Evolutionary conservation across 2,797 vertebrate genomes (phyloP).

Genomic region (Rhynchotus rufescens): DNA sequence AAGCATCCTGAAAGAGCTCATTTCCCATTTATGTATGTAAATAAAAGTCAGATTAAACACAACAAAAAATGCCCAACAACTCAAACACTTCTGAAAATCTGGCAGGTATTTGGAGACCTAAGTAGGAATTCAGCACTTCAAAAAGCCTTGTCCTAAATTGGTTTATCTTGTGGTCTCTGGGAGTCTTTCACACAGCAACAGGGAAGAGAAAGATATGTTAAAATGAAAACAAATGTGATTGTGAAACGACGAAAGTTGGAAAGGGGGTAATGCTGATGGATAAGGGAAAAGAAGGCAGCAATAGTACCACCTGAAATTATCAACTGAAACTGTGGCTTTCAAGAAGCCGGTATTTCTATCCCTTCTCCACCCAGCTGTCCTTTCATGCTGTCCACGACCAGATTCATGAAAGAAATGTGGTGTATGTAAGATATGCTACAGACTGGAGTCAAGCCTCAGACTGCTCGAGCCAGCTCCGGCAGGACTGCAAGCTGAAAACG

Average conservation of each 20-base stretch:
- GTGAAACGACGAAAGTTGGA: background rate
- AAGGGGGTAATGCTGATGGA: background rate
- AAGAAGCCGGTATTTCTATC: background rate
- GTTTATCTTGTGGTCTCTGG: conserved; percentile 6
- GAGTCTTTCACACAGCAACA: background rate
- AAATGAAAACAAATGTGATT: background rate
- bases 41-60: background rate
- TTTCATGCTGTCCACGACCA: background rate
- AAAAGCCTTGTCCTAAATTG: background rate
- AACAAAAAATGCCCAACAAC: background rate
- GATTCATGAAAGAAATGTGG: background rate
- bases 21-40: background rate
- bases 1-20: background rate
- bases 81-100: background rate
- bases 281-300: background rate
- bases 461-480: background rate
- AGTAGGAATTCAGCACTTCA: background rate
- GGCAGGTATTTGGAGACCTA: background rate
- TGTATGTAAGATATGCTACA: background rate
- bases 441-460: background rate
- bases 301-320: background rate
- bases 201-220: background rate
- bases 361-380: background rate
- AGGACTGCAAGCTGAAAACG: background rate
- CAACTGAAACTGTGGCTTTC: background rate